phyloP scores from a whole-genome alignment of 2,113 vertebrate genomes.

The Psettodes erumei region DNA sequence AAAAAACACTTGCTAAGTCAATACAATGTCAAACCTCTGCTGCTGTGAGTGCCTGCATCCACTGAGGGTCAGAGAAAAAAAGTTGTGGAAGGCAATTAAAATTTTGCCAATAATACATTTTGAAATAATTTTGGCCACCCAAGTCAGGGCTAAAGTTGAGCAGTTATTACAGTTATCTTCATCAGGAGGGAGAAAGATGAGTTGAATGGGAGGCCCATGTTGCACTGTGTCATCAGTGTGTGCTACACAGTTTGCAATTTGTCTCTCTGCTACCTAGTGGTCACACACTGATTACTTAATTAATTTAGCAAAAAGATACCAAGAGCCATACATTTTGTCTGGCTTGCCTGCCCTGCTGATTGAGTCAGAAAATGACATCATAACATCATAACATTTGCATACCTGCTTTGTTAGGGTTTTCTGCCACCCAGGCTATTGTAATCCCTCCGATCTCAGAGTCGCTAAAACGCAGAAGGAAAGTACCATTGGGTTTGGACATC shows the following conservation, averaged over 20 bases:
- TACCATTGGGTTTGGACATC: conserved; percentile 97
- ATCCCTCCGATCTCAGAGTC: conserved; percentile 98
- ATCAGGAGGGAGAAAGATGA: no score
- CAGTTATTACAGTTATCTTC: no score
- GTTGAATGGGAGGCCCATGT: neutral
- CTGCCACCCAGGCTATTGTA: conserved; percentile 95
- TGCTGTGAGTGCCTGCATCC: no score
- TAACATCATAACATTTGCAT: neutral
- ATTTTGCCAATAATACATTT: no score
- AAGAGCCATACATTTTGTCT: neutral
- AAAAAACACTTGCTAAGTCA: no score
- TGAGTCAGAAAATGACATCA: neutral
- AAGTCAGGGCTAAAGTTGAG: neutral
- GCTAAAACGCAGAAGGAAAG: conserved; percentile 96
- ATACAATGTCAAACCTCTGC: no score
- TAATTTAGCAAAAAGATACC: neutral
- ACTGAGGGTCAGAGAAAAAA: no score
- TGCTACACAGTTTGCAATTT: neutral
- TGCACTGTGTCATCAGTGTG: neutral
- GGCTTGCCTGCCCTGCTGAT: neutral
- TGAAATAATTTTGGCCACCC: no score
- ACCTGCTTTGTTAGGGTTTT: conserved; percentile 89
- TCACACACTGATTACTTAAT: no score
- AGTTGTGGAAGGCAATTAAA: no score
- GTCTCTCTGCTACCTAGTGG: neutral